Evolutionary conservation across 2,888 invertebrate genomes (phyloP).

Genomic region (Pollenia griseotomentosa): DNA sequence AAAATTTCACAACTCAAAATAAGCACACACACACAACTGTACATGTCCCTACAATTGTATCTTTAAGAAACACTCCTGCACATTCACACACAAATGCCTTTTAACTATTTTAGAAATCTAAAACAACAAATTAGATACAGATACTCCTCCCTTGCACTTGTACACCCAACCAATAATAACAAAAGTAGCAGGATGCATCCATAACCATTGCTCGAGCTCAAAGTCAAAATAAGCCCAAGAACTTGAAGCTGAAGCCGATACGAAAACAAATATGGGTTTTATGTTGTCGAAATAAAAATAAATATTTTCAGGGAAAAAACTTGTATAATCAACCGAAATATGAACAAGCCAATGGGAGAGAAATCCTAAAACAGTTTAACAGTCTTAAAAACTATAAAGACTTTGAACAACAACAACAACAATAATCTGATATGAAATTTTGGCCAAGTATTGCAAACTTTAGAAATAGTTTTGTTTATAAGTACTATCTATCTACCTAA

Average conservation of each 20-base stretch:
- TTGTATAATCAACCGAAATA: slow-evolving; percentile 5
- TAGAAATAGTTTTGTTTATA: not conserved
- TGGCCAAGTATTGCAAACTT: not conserved
- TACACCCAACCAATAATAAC: slow-evolving; percentile 1
- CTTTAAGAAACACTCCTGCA: not conserved
- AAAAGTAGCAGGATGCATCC: slow-evolving; percentile 1
- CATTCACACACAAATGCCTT: not conserved
- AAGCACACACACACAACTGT: not conserved
- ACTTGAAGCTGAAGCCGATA: not conserved
- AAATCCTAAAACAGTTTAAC: slow-evolving; percentile 3
- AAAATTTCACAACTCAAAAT: slow-evolving; percentile 40
- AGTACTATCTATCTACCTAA: not conserved
- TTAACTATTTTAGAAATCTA: slow-evolving; percentile 25
- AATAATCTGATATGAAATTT: not conserved
- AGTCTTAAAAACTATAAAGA: slow-evolving; percentile 15
- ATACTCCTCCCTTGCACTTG: not conserved
- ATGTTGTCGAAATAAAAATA: slow-evolving; percentile 15
- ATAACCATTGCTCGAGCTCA: not conserved
- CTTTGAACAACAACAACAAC: not conserved
- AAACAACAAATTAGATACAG: slow-evolving; percentile 43
- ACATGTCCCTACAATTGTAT: not conserved
- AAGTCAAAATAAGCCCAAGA: slow-evolving; percentile 16
- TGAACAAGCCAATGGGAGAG: not conserved
- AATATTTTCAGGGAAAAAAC: not conserved
- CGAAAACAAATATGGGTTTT: not conserved